Evolutionary conservation across 2,797 vertebrate species (phyloP).

Genomic region (Rhabdomys pumilio): DNA sequence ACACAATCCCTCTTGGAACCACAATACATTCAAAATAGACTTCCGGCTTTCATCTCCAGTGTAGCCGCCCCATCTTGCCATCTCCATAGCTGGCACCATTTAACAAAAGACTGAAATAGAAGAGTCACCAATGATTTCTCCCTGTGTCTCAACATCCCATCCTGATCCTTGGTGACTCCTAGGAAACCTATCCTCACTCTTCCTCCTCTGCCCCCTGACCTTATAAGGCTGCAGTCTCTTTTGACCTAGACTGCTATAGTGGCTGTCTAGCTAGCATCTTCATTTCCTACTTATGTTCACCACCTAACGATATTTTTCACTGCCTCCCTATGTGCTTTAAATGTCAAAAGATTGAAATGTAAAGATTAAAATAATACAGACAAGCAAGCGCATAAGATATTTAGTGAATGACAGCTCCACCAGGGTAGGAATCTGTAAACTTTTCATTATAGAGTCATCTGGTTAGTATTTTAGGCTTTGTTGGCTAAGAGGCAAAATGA

Average conservation of each 20-base stretch:
- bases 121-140: not conserved
- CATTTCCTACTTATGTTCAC: not conserved
- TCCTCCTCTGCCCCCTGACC: not conserved
- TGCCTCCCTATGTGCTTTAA: slow-evolving; percentile 31
- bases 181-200: not conserved
- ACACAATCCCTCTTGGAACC: slow-evolving; percentile 31
- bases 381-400: slow-evolving; percentile 17
- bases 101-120: not conserved
- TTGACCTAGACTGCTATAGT: not conserved
- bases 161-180: not conserved
- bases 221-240: not conserved
- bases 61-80: not conserved
- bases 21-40: not conserved
- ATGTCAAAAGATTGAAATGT: not conserved
- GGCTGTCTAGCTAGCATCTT: not conserved
- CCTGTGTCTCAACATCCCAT: not conserved
- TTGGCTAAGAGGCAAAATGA: slow-evolving; percentile 34
- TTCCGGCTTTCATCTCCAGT: not conserved
- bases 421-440: not conserved
- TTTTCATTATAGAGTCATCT: not conserved
- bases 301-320: not conserved
- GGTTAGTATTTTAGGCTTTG: slow-evolving; percentile 54
- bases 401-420: not conserved
- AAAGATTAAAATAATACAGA: slow-evolving; percentile 28
- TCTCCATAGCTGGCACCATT: not conserved